These are phyloP conservation scores for Thalassoma bifasciatum DNA, from an alignment of 2,113 vertebrate species.

Conservation along the genomic window DNA sequence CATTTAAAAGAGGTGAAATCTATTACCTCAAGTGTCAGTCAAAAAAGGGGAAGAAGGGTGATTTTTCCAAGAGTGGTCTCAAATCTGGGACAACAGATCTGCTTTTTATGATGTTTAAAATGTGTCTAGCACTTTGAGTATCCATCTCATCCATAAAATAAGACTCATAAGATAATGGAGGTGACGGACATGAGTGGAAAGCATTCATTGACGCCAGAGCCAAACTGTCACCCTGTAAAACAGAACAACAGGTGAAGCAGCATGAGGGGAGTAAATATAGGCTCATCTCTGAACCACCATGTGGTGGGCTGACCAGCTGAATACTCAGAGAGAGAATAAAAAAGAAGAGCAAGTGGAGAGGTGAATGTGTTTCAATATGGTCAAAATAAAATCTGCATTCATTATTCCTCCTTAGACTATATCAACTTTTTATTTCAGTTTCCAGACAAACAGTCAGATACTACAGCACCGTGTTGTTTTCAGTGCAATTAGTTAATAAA, in stretches of 20 bases:
- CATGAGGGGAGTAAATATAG: slow-evolving; percentile 77
- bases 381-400: background rate
- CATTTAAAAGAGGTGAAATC: background rate
- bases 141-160: slow-evolving; percentile 5
- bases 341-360: slow-evolving; percentile 6
- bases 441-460: background rate
- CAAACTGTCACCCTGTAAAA: slow-evolving; percentile 75
- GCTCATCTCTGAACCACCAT: slow-evolving; percentile 52
- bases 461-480: background rate
- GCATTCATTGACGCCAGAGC: slow-evolving; percentile 57
- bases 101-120: slow-evolving; percentile 33
- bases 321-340: background rate
- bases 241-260: slow-evolving; percentile 75
- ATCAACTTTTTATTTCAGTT: background rate
- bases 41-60: background rate
- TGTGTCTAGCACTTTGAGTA: background rate
- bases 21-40: slow-evolving; percentile 11
- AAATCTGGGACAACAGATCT: slow-evolving; percentile 11
- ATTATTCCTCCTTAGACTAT: background rate
- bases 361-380: background rate
- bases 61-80: background rate
- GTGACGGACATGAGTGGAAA: slow-evolving; percentile 57
- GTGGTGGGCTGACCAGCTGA: slow-evolving; percentile 32
- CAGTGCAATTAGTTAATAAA: background rate
- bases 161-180: slow-evolving; percentile 39